Base-by-base conservation (phyloP, 2,888 invertebrate genomes). In the Tetropium fuscum region DNA sequence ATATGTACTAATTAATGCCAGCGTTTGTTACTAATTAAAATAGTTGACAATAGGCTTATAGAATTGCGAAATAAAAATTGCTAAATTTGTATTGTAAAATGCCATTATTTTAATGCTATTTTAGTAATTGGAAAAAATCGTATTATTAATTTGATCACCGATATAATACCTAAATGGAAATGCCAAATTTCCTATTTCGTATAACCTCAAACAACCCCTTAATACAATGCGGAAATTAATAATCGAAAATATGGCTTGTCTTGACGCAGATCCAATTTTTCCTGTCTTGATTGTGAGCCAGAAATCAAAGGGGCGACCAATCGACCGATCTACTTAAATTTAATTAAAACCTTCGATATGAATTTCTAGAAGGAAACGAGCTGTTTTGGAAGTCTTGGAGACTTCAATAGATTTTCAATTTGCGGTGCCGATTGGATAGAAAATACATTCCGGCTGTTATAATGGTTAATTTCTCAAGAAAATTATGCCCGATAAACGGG, bases 301-400 rank as follows among this genome's bases (percentile, higher is more conserved):
- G 48, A 56, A 59, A 56, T 40, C 58, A 53, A 59, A 53, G 53
- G 53, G 51, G 27, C 56, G 40, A 45, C 36, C 54, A 51, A 58
- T 49, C 41, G 36, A 48, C 16, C 47, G 36, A 40, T 25, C 47
- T 30, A 34, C 51, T 53, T 18, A 49, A 63, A 57, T 60, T 64
- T 59, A 61, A 64, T 64, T 64, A 64, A 64, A 61, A 64, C 44
- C 25, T 56, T 34, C 41, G 54, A 58, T 64, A 58, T 61, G 56
- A 61, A 61, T 57, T 60, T 57, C 49, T 36, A 32, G 53, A 27
- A 22, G 41, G 36, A 59, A 40, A 63, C 56, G 59, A 18, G 10
- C 41, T 27, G 34, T 53, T 48, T 51, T 51, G 30, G n/a, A n/a
- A n/a, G 48, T 25, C 47, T 34, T 20, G 53, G 40, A 16, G 27